Evolutionary conservation across 2,113 vertebrate species (phyloP), one percentile per base, ranked within the genome.

Genomic region (Malurus alboscapulatus): DNA sequence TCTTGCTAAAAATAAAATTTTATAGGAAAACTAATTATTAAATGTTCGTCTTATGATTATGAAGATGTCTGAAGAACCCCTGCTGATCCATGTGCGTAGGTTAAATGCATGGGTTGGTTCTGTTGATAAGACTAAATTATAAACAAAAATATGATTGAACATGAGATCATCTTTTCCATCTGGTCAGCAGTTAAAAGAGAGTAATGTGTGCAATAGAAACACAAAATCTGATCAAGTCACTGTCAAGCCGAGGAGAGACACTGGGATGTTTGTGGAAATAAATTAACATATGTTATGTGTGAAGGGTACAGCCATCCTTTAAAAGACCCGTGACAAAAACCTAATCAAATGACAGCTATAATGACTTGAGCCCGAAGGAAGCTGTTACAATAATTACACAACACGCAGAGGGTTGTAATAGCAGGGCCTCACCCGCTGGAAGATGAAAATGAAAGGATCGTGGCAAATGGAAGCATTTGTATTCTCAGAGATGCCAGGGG

Each of bases 341-440:
- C 38, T 90, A 94, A 89, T 92, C 73, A 92, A 92, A 80, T 88
- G 73, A 78, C 77, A 94, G n/a, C 81, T 88, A 20, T 69, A 96
- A 94, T 90, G 71, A 87, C 57, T 87, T 3, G 11, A 94, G 92
- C 87, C 94, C 13, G 4, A 87, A 91, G 93, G 94, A 76, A 94
- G 20, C 68, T 88, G 88, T 95, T 90, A 68, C 29, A 96, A 72
- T 95, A 91, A 94, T 95, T 95, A 75, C 34, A 61, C 48, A 92
- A 94, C 91, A 90, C 17, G 53, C 59, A 92, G 50, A 84, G 69
- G 83, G 91, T 78, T 84, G 61, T 61, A 87, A 92, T 68, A 65
- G 53, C 58, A 32, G 48, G 65, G 65, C 36, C 36, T 88, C 65
- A 54, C 22, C 20, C 1, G 0, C 32, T 79, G 6, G 18, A 87